Evolutionary conservation across 2,797 vertebrate genomes (phyloP).

Genomic region (Notolabrus celidotus): DNA sequence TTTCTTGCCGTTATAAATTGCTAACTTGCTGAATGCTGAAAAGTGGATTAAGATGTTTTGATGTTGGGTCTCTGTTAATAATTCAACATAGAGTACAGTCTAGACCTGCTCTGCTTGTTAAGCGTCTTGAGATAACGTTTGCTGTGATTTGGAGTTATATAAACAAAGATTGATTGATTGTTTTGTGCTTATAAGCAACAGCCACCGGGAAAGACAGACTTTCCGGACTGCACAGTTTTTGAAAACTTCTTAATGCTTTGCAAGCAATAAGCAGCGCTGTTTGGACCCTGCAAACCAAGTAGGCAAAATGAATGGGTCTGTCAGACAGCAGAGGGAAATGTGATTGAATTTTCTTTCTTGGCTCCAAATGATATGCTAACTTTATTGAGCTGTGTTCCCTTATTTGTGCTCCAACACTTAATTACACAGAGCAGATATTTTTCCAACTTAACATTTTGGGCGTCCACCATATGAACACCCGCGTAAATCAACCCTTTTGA

Average conservation of each 20-base stretch:
- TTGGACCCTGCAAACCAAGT: conserved; percentile 29
- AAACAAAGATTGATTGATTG: no score
- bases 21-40: no score
- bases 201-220: background rate
- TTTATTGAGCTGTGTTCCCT: conserved; percentile 43
- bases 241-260: conserved; percentile 25
- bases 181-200: conserved; percentile 15
- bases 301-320: conserved; percentile 38
- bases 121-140: no score
- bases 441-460: conserved; percentile 26
- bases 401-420: conserved; percentile 31
- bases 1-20: no score
- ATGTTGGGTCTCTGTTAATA: no score
- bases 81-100: no score
- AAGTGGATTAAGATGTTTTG: no score
- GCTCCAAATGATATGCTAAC: conserved; percentile 30
- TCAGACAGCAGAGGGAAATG: conserved; percentile 34
- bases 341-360: conserved; percentile 37
- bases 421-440: conserved; percentile 34
- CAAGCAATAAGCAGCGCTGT: conserved; percentile 25
- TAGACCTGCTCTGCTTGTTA: no score
- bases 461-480: conserved; percentile 3
- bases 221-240: conserved; percentile 16
- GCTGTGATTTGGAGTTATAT: no score
- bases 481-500: conserved; percentile 15